Evolutionary conservation across 1,140 invertebrate genomes (phyloP), one percentile per base, ranked within the genome.

Genomic region (Drosophila teissieri): DNA sequence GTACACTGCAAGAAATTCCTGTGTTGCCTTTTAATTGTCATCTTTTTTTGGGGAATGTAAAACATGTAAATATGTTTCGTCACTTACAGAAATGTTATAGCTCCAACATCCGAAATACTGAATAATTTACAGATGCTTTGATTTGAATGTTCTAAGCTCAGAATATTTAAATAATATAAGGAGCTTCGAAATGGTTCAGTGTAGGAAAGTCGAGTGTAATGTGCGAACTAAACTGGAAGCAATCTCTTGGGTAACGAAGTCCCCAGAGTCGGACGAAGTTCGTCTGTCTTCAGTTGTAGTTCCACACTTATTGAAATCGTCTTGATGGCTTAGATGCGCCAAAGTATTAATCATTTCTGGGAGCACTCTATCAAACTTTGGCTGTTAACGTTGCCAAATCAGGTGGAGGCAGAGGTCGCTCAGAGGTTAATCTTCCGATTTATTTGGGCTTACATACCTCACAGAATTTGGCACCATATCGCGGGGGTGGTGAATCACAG

Each of bases 401-500:
- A 69, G 62, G 61, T 46, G 61, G 46, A 42, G 67, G 44, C 64
- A 56, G 46, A 70, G 67, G 64, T 69, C 64, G 42, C 48, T 36
- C 42, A 70, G 67, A 70, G 51, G 64, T 48, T 69, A 70, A 70
- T 70, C 64, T 51, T 44, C 64, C 51, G 52, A 46, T 60, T 40
- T 70, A 56, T 14, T 37, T 52, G 22, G 45, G 45, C 11, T 51
- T 65, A 80, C 91, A 92, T 93, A 97, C 96, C 94, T 97, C 95
- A 86, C 97, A 97, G 92, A 96, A 97, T 92, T 96, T 96, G 34
- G 96, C 96, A 2, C 96, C 96, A 83, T 96, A 97, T 45, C 95
- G 94, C 1, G 96, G 96, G 0, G 95, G 95, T 7, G 97, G 96
- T 5, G 95, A 96, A 84, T 97, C 96, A 86, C 97, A 97, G 91